Conservation (phyloP, 1,140 invertebrate species). For the Palaemon carinicauda region DNA sequence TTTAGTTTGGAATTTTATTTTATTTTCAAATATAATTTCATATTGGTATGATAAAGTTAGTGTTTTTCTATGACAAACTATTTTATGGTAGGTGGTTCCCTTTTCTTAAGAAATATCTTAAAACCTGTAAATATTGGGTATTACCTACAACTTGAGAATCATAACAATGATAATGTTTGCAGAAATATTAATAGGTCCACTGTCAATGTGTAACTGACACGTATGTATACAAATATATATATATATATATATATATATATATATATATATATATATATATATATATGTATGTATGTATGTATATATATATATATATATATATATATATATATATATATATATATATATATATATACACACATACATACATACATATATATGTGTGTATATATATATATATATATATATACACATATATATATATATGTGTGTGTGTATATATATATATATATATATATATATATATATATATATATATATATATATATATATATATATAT, state of each 20-base stretch:
- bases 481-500: conserved; percentile 5
- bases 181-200: too few species aligned
- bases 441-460: conserved; percentile 9
- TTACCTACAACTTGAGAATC: too few species aligned
- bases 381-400: conserved; percentile 9
- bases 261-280: not conserved
- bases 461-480: conserved; percentile 9
- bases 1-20: too few species aligned
- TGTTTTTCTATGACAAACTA: too few species aligned
- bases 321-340: not conserved
- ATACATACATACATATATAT: conserved; percentile 4
- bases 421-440: not conserved
- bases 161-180: too few species aligned
- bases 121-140: too few species aligned
- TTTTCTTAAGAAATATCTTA: too few species aligned
- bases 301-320: not conserved
- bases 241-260: not conserved
- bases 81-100: too few species aligned
- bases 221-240: too few species aligned
- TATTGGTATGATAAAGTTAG: too few species aligned
- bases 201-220: too few species aligned
- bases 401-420: not conserved
- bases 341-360: not conserved
- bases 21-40: too few species aligned
- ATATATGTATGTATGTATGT: not conserved